Evolutionary conservation across 2,113 vertebrate species (phyloP).

Genomic region (Cichladusa arquata): DNA sequence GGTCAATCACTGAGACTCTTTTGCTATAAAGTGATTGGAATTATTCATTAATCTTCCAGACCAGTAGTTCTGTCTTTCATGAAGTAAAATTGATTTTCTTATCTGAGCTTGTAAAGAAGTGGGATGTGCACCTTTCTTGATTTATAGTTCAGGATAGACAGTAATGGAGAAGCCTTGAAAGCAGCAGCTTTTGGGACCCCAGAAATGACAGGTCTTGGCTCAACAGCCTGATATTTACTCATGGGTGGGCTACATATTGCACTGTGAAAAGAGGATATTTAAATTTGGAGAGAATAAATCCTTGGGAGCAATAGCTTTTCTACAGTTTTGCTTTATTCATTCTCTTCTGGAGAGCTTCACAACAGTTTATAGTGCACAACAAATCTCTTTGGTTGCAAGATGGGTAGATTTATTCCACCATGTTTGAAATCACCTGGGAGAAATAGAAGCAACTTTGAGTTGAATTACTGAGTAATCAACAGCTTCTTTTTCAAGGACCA

Average conservation of each 20-base stretch:
- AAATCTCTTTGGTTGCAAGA: neutral
- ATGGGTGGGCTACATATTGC: neutral
- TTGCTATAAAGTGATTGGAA: neutral
- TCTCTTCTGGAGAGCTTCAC: neutral
- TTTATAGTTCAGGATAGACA: neutral
- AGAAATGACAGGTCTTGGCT: neutral
- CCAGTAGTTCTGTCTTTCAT: constrained; percentile 27
- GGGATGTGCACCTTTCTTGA: neutral
- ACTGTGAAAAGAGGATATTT: neutral
- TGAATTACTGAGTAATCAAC: neutral
- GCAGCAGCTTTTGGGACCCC: neutral
- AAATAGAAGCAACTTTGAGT: neutral
- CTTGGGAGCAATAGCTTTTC: neutral
- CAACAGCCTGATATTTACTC: neutral
- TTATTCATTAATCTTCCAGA: constrained; percentile 39
- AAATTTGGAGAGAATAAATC: neutral
- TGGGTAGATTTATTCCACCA: neutral
- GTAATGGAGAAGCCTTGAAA: neutral
- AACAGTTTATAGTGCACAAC: neutral
- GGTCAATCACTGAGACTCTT: neutral
- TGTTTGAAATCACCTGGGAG: neutral
- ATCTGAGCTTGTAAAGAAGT: neutral
- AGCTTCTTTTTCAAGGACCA: neutral
- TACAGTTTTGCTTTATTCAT: neutral
- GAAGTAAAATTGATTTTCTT: constrained; percentile 44